phyloP scores from a whole-genome alignment of 1,140 invertebrate species.

The Rhopalosiphum padi region DNA sequence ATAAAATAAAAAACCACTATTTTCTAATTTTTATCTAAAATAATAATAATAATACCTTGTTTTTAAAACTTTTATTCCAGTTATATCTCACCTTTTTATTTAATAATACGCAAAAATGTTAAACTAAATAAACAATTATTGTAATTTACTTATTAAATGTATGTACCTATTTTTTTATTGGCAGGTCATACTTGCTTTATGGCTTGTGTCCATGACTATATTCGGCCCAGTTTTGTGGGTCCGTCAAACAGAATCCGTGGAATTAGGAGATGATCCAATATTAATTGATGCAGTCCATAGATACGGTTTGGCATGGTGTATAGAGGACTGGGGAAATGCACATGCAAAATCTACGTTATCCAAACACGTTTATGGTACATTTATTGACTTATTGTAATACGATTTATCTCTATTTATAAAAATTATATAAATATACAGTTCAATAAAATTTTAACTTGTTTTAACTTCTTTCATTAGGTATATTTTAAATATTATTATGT shows the following conservation, averaged over 20 bases:
- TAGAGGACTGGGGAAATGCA: constrained; percentile 68
- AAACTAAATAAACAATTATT: neutral
- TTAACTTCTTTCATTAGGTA: neutral
- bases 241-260: constrained; percentile 64
- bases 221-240: constrained; percentile 73
- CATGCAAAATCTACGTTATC: constrained; percentile 22
- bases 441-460: neutral
- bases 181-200: constrained; percentile 69
- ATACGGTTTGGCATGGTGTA: constrained; percentile 67
- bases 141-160: neutral
- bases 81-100: too few species aligned
- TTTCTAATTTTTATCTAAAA: too few species aligned
- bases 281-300: constrained; percentile 58
- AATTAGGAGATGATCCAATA: constrained; percentile 63
- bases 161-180: constrained; percentile 9
- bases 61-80: too few species aligned
- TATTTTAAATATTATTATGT: neutral
- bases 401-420: neutral
- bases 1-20: too few species aligned
- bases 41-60: too few species aligned
- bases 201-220: constrained; percentile 71
- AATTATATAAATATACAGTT: neutral
- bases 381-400: neutral
- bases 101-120: too few species aligned
- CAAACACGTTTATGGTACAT: constrained; percentile 59